phyloP scores from a whole-genome alignment of 92 coral and sea anemone species.

The Porites cylindrica region DNA sequence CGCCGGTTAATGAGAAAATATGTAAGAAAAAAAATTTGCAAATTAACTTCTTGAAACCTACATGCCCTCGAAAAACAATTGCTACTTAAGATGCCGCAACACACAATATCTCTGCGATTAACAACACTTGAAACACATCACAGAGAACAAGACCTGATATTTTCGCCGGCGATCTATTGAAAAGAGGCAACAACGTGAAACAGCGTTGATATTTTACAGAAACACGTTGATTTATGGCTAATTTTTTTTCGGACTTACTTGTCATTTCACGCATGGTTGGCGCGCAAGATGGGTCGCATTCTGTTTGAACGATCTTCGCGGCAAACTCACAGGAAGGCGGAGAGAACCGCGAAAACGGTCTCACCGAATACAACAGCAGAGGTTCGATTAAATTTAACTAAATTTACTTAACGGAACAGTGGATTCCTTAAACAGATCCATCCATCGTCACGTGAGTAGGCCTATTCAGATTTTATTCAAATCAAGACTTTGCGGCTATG shows the following conservation, averaged over 20 bases:
- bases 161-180: constrained; percentile 23
- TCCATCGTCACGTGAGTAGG: constrained; percentile 48
- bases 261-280: constrained; percentile 60
- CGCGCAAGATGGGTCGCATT: constrained; percentile 37
- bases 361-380: neutral
- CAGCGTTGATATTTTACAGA: constrained; percentile 22
- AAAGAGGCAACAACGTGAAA: neutral
- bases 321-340: neutral
- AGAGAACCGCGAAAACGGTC: constrained; percentile 27
- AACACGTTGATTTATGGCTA: constrained; percentile 13
- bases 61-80: constrained; percentile 42
- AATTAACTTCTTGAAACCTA: constrained; percentile 40
- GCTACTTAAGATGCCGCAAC: constrained; percentile 28
- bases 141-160: constrained; percentile 10
- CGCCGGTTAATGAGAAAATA: constrained; percentile 33
- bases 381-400: constrained; percentile 7
- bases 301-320: constrained; percentile 48
- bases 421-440: constrained; percentile 44
- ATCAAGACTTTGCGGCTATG: constrained; percentile 41
- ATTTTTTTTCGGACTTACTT: constrained; percentile 28
- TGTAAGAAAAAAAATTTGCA: constrained; percentile 26
- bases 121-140: constrained; percentile 26
- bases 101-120: constrained; percentile 31
- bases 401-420: constrained; percentile 34
- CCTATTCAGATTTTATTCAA: constrained; percentile 43